Conservation (phyloP, 37 sponge, comb jelly and placozoan species). For the Chondrosia reniformis region DNA sequence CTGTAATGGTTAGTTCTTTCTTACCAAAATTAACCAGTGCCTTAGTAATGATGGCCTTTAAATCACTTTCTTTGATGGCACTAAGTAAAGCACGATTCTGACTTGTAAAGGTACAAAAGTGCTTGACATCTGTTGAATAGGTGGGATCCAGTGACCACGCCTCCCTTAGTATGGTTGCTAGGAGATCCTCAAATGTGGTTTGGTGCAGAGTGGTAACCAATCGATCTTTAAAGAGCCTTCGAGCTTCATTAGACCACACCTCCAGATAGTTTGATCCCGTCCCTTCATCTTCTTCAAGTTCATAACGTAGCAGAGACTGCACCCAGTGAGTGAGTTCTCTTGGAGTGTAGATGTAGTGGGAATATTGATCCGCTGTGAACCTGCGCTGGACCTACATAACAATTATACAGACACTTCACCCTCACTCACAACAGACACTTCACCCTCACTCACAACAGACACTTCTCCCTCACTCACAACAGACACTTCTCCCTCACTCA, state of each 20-base stretch:
- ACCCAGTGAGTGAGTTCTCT: slow-evolving; percentile 94
- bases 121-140: slow-evolving; percentile 9
- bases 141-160: slow-evolving; percentile 72
- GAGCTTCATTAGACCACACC: slow-evolving; percentile 87
- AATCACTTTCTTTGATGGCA: slow-evolving; percentile 47
- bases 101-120: slow-evolving; percentile 80
- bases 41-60: slow-evolving; percentile 72
- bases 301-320: slow-evolving; percentile 75
- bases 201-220: slow-evolving; percentile 46
- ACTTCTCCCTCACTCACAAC: too few species aligned
- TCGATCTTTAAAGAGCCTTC: slow-evolving; percentile 80
- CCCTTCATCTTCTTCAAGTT: slow-evolving; percentile 18
- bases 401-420: not conserved
- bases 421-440: too few species aligned
- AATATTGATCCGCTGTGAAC: slow-evolving; percentile 80
- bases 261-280: slow-evolving; percentile 40
- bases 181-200: slow-evolving; percentile 66
- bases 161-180: slow-evolving; percentile 53
- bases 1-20: too few species aligned
- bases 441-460: too few species aligned
- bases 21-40: slow-evolving; percentile 50
- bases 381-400: slow-evolving; percentile 48
- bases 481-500: too few species aligned
- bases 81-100: slow-evolving; percentile 1
- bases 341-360: slow-evolving; percentile 96